phyloP scores from a whole-genome alignment of 2,888 invertebrate species.

The Lucinisca nassula region DNA sequence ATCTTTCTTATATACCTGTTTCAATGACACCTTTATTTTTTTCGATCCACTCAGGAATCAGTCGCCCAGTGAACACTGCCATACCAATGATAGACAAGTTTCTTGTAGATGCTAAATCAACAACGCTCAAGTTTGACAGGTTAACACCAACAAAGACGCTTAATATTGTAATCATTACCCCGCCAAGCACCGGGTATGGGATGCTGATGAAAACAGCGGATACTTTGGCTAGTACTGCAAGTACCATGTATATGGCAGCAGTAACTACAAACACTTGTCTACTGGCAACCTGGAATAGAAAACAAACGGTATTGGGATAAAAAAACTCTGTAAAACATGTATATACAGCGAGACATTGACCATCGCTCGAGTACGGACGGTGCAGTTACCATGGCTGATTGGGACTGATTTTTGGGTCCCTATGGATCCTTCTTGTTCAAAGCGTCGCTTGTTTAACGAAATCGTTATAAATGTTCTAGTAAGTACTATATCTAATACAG shows the following conservation, averaged over 20 bases:
- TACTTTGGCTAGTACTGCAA: slow-evolving; percentile 52
- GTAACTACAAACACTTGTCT: slow-evolving; percentile 56
- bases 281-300: slow-evolving; percentile 54
- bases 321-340: too few relatives aligned
- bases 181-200: slow-evolving; percentile 63
- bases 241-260: slow-evolving; percentile 49
- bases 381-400: too few relatives aligned
- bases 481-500: too few relatives aligned
- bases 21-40: slow-evolving; percentile 66
- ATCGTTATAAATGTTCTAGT: too few relatives aligned
- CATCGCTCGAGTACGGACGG: too few relatives aligned
- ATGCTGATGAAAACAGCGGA: slow-evolving; percentile 61
- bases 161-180: slow-evolving; percentile 52
- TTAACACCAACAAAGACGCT: slow-evolving; percentile 66
- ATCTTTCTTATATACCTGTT: too few relatives aligned
- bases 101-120: slow-evolving; percentile 92
- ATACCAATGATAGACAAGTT: slow-evolving; percentile 94
- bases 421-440: too few relatives aligned
- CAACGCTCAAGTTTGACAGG: slow-evolving; percentile 52
- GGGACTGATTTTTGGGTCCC: too few relatives aligned
- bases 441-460: too few relatives aligned
- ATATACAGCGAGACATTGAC: too few relatives aligned
- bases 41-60: slow-evolving; percentile 81
- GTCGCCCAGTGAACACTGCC: slow-evolving; percentile 94
- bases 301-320: too few relatives aligned